Evolutionary conservation across 37 sponge, comb jelly and placozoan species (phyloP), one percentile per base, ranked within the genome.

Genomic region (Agelas oroides): DNA sequence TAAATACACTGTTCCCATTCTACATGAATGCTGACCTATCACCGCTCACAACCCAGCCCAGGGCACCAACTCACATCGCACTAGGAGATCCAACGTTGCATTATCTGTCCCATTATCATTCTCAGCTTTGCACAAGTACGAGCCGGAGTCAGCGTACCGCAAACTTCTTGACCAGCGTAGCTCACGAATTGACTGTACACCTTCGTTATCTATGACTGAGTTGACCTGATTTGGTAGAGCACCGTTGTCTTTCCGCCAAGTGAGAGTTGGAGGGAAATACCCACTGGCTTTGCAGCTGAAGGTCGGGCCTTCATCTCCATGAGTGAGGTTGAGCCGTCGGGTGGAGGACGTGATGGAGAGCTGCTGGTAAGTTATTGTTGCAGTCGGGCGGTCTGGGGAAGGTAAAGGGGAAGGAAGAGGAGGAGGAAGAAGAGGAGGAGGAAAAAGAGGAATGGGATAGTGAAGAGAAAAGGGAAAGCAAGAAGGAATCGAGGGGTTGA

Each of bases 241-340:
- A 24, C 67, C 75, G 11, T 38, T 28, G 37, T 0, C 31, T 34
- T 36, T 32, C 8, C n/a, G 15, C 86, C 86, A 86, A 1, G 1
- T 0, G 30, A 86, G 25, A 1, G 33, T 41, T 2, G 86, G 86
- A 32, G 18, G 0, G 17, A 79, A 79, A 16, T 69, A 73, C 13
- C 80, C 79, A 59, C 59, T 31, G 28, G 60, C 34, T 58, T 36
- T 19, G 59, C 87, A 87, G 1, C 38, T 36, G 66, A 78, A 79
- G 28, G 58, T 60, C 24, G 73, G 80, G 54, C 75, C 36, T 15
- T n/a, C 55, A 34, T 21, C 65, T 5, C 62, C 72, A 53, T 20
- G 20, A 13, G 24, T 46, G 34, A 70, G 32, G 16, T 27, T 24
- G 8, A 73, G 31, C 12, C 32, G 62, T 18, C 19, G 23, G 41